Conservation (phyloP, 2,797 vertebrate genomes). For the Odontamblyopus rebecca region DNA sequence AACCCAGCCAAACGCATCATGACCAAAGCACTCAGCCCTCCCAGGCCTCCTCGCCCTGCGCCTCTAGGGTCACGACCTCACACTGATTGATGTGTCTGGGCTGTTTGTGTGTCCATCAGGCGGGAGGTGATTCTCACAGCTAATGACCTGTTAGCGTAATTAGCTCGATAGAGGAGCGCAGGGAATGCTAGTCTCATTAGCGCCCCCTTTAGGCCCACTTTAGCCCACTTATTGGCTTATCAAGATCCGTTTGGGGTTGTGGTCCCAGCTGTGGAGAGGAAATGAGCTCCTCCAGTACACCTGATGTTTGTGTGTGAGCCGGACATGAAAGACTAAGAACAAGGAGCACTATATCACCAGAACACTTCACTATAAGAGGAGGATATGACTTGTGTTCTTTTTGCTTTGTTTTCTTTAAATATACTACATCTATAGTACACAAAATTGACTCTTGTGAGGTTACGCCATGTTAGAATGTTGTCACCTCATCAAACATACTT, state of each 20-base stretch:
- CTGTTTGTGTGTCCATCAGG: not conserved
- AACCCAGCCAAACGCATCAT: not conserved
- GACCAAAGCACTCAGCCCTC: not conserved
- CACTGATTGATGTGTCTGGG: not conserved
- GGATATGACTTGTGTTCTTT: not conserved
- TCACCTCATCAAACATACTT: no score
- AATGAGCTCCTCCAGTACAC: not conserved
- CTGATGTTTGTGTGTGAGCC: not conserved
- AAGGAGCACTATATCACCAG: not conserved
- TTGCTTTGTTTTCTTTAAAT: no score
- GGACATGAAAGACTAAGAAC: no score
- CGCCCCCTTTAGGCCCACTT: not conserved
- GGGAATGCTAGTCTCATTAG: conserved; percentile 4
- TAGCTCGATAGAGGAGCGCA: not conserved
- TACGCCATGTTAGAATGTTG: no score
- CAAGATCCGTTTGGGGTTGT: no score
- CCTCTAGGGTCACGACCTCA: not conserved
- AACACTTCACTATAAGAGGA: no score
- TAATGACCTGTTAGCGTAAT: conserved; percentile 7
- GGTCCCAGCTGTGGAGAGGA: conserved; percentile 9
- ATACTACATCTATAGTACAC: no score
- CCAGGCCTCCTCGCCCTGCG: not conserved
- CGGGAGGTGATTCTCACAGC: not conserved
- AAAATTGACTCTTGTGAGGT: no score
- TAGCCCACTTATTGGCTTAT: not conserved